These are phyloP conservation scores for Campylomormyrus tamandua DNA, from an alignment of 2,113 vertebrate genomes.

Conservation along the genomic window DNA sequence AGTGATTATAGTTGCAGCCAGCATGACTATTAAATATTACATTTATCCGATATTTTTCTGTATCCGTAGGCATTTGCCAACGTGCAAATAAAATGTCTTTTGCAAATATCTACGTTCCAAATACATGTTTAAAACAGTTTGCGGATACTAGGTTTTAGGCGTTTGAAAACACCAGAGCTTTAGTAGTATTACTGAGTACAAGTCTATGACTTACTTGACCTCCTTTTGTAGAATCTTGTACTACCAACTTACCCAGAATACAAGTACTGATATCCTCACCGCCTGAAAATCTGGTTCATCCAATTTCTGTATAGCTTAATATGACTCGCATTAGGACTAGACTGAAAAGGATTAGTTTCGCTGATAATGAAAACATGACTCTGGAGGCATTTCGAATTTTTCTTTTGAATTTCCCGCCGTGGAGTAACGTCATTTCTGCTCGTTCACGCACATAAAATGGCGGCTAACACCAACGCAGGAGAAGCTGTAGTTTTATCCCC, in stretches of 20 bases:
- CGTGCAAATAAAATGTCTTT: not conserved
- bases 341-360: not conserved
- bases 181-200: not conserved
- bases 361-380: not conserved
- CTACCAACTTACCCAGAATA: not conserved
- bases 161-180: not conserved
- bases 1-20: not conserved
- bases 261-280: not conserved
- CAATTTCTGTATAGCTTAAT: not conserved
- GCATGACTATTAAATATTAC: not conserved
- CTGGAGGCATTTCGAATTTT: not conserved
- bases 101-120: not conserved
- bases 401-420: conserved; percentile 33
- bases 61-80: not conserved
- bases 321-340: not conserved
- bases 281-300: not conserved
- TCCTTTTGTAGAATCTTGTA: not conserved
- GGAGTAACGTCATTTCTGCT: conserved; percentile 23
- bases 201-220: not conserved
- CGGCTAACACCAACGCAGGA: conserved; percentile 1
- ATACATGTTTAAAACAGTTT: not conserved
- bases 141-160: not conserved
- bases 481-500: not conserved
- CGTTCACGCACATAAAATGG: conserved; percentile 36
- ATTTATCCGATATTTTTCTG: not conserved